phyloP scores from a whole-genome alignment of 2,888 invertebrate species.

The Cataglyphis albicans region DNA sequence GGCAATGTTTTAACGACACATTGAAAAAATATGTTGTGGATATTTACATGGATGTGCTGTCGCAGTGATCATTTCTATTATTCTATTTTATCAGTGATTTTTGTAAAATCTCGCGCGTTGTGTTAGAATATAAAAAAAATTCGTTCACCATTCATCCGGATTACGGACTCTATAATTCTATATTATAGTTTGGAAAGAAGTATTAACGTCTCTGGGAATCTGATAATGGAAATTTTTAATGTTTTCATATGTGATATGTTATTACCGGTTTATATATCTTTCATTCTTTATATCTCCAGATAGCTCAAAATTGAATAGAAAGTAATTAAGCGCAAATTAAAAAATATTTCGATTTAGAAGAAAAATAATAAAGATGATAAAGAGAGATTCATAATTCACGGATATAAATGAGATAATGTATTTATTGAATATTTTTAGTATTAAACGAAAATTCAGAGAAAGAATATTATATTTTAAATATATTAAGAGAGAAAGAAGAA shows the following conservation, averaged over 20 bases:
- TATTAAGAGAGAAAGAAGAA: not conserved
- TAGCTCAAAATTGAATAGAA: not conserved
- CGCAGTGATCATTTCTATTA: conserved; percentile 54
- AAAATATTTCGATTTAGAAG: not conserved
- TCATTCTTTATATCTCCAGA: not conserved
- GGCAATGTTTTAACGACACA: not conserved
- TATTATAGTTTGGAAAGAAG: conserved; percentile 64
- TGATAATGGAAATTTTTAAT: conserved; percentile 37
- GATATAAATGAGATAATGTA: not conserved
- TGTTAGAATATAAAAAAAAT: conserved; percentile 65
- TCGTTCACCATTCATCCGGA: conserved; percentile 67
- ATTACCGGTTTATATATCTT: not conserved
- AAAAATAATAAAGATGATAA: not conserved
- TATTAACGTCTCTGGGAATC: conserved; percentile 52
- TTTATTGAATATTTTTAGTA: not conserved
- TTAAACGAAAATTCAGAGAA: not conserved
- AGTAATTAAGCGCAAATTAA: not conserved
- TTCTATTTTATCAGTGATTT: conserved; percentile 66
- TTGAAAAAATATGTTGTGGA: not conserved
- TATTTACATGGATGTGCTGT: not conserved
- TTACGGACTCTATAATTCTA: conserved; percentile 59
- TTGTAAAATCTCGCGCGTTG: conserved; percentile 58
- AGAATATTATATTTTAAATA: not conserved
- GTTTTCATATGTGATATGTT: not conserved
- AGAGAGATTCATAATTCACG: not conserved